Percentiles rank a stretch among this genome's conserved stretches.
Evolutionary conservation across 2,888 invertebrate genomes (phyloP).

Genomic region (Cephalotes varians): DNA sequence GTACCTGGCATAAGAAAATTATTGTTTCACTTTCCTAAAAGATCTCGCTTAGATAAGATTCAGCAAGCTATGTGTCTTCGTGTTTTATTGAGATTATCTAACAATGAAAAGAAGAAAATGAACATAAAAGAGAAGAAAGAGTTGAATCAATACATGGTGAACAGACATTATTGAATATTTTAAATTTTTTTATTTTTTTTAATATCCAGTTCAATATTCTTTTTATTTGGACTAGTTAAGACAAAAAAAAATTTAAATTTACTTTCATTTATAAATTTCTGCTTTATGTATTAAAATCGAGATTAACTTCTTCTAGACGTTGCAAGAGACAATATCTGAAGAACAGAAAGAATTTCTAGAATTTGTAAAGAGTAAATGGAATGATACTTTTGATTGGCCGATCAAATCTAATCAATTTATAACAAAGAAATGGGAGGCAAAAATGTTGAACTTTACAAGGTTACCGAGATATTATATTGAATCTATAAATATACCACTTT

Average conservation of each 20-base stretch:
- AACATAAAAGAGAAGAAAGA: slow-evolving; percentile 66
- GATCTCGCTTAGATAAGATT: slow-evolving; percentile 63
- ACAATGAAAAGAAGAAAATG: slow-evolving; percentile 64
- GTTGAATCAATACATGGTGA: slow-evolving; percentile 74
- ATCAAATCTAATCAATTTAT: slow-evolving; percentile 70
- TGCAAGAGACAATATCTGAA: slow-evolving; percentile 66
- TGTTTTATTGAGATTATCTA: slow-evolving; percentile 72
- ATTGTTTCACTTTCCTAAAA: slow-evolving; percentile 64
- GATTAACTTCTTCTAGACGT: slow-evolving; percentile 46
- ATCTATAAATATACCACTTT: slow-evolving; percentile 73
- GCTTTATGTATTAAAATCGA: not conserved
- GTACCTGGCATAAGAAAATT: slow-evolving; percentile 74
- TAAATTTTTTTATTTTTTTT: not conserved
- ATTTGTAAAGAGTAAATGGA: slow-evolving; percentile 74
- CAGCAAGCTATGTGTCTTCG: slow-evolving; percentile 75
- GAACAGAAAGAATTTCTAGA: slow-evolving; percentile 77
- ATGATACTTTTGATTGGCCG: slow-evolving; percentile 31
- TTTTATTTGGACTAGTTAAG: not conserved
- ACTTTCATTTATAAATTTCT: not conserved
- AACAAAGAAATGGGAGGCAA: slow-evolving; percentile 72
- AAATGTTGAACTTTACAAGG: slow-evolving; percentile 61
- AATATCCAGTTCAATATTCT: not conserved
- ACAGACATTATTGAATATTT: not conserved
- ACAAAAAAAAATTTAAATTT: not conserved
- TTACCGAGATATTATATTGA: slow-evolving; percentile 77